Base-by-base conservation (phyloP, 23 tunicate species). In the Halocynthia roretzi region DNA sequence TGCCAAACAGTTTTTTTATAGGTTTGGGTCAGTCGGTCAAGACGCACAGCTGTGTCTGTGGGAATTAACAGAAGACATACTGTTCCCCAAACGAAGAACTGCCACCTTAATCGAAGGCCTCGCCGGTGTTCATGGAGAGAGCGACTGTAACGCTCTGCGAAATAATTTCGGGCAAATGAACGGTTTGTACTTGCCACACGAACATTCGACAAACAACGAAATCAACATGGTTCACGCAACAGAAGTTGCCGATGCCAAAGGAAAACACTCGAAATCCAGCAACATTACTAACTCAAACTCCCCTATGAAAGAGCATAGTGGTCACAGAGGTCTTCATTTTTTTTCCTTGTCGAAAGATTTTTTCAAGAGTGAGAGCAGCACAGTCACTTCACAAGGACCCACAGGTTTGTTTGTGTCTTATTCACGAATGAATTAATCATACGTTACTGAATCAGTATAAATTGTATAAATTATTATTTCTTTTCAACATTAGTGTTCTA, bases 21-120 rank as follows among this genome's bases (percentile, higher is more conserved):
- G 98, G 62, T 86, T 92, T 23, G 98, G 99, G 6, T 96, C 99
- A 6, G 97, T 89, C 22, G 99, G 99, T 62, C 99, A 96, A 69
- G 99, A 96, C 75, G 81, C 93, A 4, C 96, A 82, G 54, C 52
- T 96, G 55, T 96, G 99, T 58, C 61, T 96, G 50, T 96, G 99
- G 99, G 99, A 96, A 56, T 52, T 96, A 8, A 94, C 96, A 23
- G 86, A 82, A 53, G 95, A 85, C 74, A 76, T 72, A 61, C 44
- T 81, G 62, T 81, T 81, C 56, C 85, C 85, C 4, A 81, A 67
- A 81, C 81, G 85, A n/a, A 81, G 78, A 74, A 74, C 78, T 10
- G 64, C 31, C 65, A 50, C 78, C 4, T 6, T 74, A 64, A 54
- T 74, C 10, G 20, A 54, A 22, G 56, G 78, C 56, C 64, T 54